Evolutionary conservation across 2,797 vertebrate genomes (phyloP).

Genomic region (Propithecus deckenii): DNA sequence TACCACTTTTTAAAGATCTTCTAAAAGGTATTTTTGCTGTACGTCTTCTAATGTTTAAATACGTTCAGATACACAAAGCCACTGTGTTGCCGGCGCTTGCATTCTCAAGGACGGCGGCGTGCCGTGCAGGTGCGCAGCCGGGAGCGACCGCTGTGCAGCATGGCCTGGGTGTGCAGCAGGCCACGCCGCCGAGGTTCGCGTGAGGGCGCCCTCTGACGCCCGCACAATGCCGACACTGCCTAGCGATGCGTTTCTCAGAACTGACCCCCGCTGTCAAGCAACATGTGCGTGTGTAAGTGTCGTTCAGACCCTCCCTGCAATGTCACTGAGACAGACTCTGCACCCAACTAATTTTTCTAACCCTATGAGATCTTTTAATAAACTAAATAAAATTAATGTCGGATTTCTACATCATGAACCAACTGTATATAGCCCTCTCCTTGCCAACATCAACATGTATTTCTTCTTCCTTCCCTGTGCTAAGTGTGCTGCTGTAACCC

Average conservation of each 20-base stretch:
- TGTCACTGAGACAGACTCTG: background rate
- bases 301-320: background rate
- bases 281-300: background rate
- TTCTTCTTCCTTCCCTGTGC: background rate
- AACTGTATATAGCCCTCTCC: background rate
- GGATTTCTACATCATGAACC: background rate
- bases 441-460: background rate
- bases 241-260: background rate
- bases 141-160: background rate
- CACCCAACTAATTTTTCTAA: background rate
- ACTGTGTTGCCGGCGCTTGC: background rate
- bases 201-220: background rate
- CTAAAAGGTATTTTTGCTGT: background rate
- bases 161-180: background rate
- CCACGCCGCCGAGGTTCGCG: background rate
- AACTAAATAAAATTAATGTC: background rate
- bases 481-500: background rate
- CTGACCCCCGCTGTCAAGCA: background rate
- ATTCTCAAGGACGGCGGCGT: background rate
- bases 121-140: background rate
- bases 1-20: background rate
- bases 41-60: background rate
- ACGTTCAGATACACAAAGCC: background rate
- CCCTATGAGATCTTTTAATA: background rate
- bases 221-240: background rate